Evolutionary conservation across 2,888 invertebrate genomes (phyloP).

Genomic region (Xiphydria camelus): DNA sequence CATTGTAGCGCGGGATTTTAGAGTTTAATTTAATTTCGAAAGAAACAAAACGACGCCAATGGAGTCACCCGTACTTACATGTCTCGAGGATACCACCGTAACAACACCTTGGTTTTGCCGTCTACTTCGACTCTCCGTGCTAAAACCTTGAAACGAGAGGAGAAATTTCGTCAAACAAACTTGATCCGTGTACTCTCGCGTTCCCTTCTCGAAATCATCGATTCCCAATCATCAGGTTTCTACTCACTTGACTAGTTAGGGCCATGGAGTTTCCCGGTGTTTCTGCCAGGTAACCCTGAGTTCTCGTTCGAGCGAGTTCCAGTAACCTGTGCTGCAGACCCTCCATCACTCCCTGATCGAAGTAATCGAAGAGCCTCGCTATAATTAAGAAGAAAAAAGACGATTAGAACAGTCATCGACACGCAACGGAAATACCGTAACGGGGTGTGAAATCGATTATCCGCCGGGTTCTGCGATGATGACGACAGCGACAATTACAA

Average conservation of each 20-base stretch:
- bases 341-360: slow-evolving; percentile 92
- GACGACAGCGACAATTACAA: no score
- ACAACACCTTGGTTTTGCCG: slow-evolving; percentile 72
- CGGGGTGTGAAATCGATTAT: no score
- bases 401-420: not conserved
- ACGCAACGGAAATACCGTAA: slow-evolving; percentile 5
- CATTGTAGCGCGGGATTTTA: no score
- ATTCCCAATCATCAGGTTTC: no score
- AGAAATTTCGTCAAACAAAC: slow-evolving; percentile 5
- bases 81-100: slow-evolving; percentile 82
- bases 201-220: not conserved
- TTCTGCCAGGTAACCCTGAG: slow-evolving; percentile 67
- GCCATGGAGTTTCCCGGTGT: slow-evolving; percentile 70
- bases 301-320: slow-evolving; percentile 63
- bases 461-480: no score
- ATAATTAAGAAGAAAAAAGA: slow-evolving; percentile 46
- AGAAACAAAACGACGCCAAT: no score
- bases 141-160: slow-evolving; percentile 58
- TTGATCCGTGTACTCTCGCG: not conserved
- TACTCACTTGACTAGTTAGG: slow-evolving; percentile 68
- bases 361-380: slow-evolving; percentile 94
- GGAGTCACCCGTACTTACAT: slow-evolving; percentile 71
- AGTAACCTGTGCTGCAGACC: slow-evolving; percentile 81
- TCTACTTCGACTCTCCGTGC: slow-evolving; percentile 68
- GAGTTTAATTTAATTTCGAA: no score